A percentile compares a stretch with the other conserved stretches of the same genome.
phyloP scores from a whole-genome alignment of 2,888 invertebrate genomes.

The Polydrusus tereticollis region DNA sequence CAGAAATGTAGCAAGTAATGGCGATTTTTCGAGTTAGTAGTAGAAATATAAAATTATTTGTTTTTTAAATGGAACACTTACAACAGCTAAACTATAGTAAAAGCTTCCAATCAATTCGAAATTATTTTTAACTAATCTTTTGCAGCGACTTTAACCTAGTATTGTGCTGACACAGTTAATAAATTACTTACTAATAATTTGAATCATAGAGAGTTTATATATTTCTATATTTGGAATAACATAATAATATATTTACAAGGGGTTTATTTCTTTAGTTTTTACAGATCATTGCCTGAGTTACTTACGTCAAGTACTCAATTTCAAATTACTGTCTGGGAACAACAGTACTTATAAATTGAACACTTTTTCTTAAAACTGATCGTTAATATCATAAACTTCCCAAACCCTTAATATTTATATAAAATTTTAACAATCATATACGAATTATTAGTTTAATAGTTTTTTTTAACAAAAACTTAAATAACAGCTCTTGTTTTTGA shows the following conservation, averaged over 20 bases:
- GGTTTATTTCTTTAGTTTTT: background rate
- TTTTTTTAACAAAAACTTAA: slow-evolving; percentile 53
- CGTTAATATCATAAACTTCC: slow-evolving; percentile 59
- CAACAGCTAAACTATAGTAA: too few species aligned
- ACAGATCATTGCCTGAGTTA: slow-evolving; percentile 16
- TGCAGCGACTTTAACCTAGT: too few species aligned
- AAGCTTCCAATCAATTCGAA: too few species aligned
- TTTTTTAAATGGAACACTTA: too few species aligned
- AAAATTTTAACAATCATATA: slow-evolving; percentile 66
- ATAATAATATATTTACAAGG: background rate
- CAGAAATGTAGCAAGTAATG: too few species aligned
- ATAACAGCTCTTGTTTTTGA: slow-evolving; percentile 38
- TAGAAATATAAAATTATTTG: too few species aligned
- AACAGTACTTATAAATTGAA: slow-evolving; percentile 54
- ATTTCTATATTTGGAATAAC: too few species aligned
- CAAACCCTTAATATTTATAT: slow-evolving; percentile 65
- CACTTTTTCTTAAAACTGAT: slow-evolving; percentile 6
- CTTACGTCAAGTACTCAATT: slow-evolving; percentile 16
- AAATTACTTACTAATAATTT: too few species aligned
- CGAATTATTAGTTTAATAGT: slow-evolving; percentile 55
- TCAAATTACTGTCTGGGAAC: slow-evolving; percentile 63
- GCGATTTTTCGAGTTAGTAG: too few species aligned
- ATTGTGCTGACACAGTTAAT: too few species aligned
- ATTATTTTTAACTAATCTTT: too few species aligned
- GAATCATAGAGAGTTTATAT: too few species aligned